A percentile compares a stretch with the other conserved stretches of the same genome.
Evolutionary conservation across 2,797 vertebrate species (phyloP).

Genomic region (Chelmon rostratus): DNA sequence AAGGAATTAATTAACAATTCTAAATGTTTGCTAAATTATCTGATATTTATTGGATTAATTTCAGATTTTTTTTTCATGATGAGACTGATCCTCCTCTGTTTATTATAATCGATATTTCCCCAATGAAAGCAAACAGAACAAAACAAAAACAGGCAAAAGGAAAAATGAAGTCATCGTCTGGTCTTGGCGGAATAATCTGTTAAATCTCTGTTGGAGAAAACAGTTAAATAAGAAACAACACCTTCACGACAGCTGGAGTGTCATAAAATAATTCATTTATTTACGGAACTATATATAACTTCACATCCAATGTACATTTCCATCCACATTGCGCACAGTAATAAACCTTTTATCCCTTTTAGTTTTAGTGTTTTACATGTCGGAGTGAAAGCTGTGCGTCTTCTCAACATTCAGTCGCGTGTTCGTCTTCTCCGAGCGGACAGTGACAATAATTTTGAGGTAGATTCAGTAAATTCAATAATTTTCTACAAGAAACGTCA

Average conservation of each 20-base stretch:
- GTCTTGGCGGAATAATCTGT: background rate
- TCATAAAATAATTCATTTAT: slow-evolving; percentile 80
- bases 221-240: background rate
- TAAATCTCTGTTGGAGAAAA: background rate
- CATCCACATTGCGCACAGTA: slow-evolving; percentile 47
- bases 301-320: slow-evolving; percentile 73
- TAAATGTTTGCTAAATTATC: no score
- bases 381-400: slow-evolving; percentile 50
- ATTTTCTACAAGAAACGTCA: slow-evolving; percentile 38
- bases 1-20: no score
- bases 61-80: no score
- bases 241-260: slow-evolving; percentile 20
- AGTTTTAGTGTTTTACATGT: slow-evolving; percentile 7
- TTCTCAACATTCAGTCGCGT: slow-evolving; percentile 36
- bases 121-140: no score
- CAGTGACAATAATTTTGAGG: slow-evolving; percentile 76
- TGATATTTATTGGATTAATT: no score
- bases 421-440: slow-evolving; percentile 40
- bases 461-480: slow-evolving; percentile 73
- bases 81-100: no score
- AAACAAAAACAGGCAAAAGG: no score
- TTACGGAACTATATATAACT: slow-evolving; percentile 71
- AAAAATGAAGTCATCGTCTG: no score
- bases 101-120: no score
- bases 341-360: slow-evolving; percentile 19